Evolutionary conservation across 2,888 invertebrate genomes (phyloP).

Genomic region (Xestia rhomboidea): DNA sequence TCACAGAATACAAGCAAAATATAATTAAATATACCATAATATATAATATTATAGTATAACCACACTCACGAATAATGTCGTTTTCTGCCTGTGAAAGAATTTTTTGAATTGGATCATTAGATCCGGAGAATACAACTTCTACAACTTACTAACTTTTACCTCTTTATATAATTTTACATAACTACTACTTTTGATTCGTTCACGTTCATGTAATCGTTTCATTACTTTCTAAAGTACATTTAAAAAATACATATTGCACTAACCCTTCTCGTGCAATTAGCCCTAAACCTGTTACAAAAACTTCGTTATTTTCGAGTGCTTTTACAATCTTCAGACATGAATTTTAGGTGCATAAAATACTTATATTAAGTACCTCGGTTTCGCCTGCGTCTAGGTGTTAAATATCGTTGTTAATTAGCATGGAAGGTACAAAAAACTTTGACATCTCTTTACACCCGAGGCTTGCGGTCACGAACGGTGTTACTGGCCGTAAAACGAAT

Average conservation of each 20-base stretch:
- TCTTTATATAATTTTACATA: no score
- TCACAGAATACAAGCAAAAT: no score
- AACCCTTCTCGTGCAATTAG: slow-evolving; percentile 36
- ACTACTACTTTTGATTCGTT: neutral
- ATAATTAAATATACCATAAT: no score
- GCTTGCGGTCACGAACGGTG: slow-evolving; percentile 71
- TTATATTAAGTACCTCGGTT: slow-evolving; percentile 25
- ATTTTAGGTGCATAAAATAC: slow-evolving; percentile 48
- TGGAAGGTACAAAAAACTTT: slow-evolving; percentile 70
- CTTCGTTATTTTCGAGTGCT: slow-evolving; percentile 22
- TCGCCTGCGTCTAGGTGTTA: slow-evolving; percentile 55
- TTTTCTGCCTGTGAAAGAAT: no score
- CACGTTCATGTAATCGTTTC: neutral
- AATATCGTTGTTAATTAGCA: slow-evolving; percentile 68
- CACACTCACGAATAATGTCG: no score
- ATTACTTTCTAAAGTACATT: neutral
- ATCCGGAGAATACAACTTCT: no score
- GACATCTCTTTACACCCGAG: slow-evolving; percentile 75
- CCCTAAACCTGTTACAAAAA: slow-evolving; percentile 21
- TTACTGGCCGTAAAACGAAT: slow-evolving; percentile 63
- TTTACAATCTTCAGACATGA: slow-evolving; percentile 40
- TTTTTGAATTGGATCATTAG: no score
- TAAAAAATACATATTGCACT: neutral
- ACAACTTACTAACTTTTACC: no score
- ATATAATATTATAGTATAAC: no score